Evolutionary conservation across 2,888 invertebrate genomes (phyloP), one percentile per base, ranked within the genome.

Genomic region (Teleiodes luculella): DNA sequence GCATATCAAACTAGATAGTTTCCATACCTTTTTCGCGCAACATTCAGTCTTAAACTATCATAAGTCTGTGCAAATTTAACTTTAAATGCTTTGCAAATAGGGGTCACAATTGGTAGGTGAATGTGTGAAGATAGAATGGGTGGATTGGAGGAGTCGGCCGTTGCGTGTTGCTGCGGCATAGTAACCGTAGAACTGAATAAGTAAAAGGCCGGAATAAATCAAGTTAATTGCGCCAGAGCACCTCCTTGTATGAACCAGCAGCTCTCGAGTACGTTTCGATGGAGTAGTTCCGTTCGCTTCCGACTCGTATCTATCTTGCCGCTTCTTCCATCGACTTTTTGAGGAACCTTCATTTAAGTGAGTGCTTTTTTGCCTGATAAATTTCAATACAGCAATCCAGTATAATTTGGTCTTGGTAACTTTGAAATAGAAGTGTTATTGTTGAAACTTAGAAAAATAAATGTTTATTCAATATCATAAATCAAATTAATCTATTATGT

Each of bases 201-300:
- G 88, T 87, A 89, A 89, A 88, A 83, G 87, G 76, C 73, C 67
- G 72, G 67, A 76, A 87, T 90, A 90, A 89, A 90, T 90, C 90
- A 90, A 86, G 90, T 86, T 89, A 89, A 90, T 90, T 90, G 89
- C 86, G 72, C 72, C 67, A 70, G 74, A 77, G 85, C 82, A 84
- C 86, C 86, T 86, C 84, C 85, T 83, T 68, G 79, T 86, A 82
- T 85, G 82, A 80, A 74, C 78, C 80, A 74, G 80, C 69, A 67
- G 73, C 76, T 74, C 77, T 78, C 74, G 65, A 76, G 72, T 74
- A 74, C 72, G 72, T 76, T 81, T 83, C 78, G 80, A 82, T 77
- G 68, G 72, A 73, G 74, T 66, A 67, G 63, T 68, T 66, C 67
- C 63, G 70, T 64, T 64, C 62, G 63, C 70, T 74, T 76, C 74